Conservation (phyloP, 2,888 invertebrate species). For the Troilus luridus region DNA sequence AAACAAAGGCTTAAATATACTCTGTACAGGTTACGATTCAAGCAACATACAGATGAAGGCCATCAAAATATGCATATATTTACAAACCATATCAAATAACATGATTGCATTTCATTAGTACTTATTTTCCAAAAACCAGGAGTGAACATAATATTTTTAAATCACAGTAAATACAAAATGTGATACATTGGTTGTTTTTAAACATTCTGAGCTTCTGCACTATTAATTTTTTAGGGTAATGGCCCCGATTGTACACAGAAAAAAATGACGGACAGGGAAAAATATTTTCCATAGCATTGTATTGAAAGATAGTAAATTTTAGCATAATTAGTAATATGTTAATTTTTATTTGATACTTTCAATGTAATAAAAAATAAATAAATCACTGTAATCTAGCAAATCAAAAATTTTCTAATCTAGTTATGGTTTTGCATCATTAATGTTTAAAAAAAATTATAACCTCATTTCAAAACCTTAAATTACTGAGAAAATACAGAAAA, state of each 20-base stretch:
- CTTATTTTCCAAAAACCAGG: not conserved
- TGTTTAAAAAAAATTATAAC: not conserved
- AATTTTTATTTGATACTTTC: not conserved
- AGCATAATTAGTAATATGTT: not conserved
- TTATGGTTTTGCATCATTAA: not conserved
- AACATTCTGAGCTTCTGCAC: not conserved
- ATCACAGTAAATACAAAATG: not conserved
- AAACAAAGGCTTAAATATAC: constrained; percentile 1
- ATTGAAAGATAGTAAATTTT: not conserved
- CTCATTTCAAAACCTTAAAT: not conserved
- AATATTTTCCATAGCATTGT: not conserved
- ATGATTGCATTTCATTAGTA: not conserved
- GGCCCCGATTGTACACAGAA: not conserved
- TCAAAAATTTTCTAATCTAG: not conserved
- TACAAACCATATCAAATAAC: not conserved
- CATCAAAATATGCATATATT: not conserved
- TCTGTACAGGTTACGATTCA: constrained; percentile 2
- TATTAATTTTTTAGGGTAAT: not conserved
- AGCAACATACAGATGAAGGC: not conserved
- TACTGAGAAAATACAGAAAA: not conserved
- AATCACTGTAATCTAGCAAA: not conserved
- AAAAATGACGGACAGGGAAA: not conserved
- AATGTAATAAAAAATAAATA: not conserved
- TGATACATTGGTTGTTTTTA: not conserved
- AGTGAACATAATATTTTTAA: not conserved